A percentile compares a stretch with the other conserved stretches of the same genome.
phyloP scores from a whole-genome alignment of 1,140 invertebrate genomes.

The Pteromalus puparum region DNA sequence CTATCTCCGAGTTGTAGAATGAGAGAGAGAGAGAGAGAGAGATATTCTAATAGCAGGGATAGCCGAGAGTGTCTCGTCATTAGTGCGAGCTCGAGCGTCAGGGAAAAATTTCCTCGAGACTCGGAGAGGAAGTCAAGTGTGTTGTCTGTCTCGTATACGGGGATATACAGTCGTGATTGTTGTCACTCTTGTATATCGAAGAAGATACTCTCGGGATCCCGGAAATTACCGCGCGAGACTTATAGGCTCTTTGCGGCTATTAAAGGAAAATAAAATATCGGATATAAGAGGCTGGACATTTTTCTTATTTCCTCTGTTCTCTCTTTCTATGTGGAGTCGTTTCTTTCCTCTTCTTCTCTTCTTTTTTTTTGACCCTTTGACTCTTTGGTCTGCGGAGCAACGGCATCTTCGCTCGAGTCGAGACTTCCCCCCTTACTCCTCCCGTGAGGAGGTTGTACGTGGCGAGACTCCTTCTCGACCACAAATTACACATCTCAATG shows the following conservation, averaged over 20 bases:
- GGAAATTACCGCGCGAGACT: slow-evolving; percentile 5
- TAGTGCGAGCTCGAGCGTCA: not conserved
- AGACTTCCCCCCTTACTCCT: not conserved
- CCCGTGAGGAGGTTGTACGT: not conserved
- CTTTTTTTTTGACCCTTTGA: slow-evolving; percentile 13
- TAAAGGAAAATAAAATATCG: slow-evolving; percentile 42
- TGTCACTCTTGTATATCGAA: slow-evolving; percentile 12
- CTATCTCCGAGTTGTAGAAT: not conserved
- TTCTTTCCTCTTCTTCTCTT: not conserved
- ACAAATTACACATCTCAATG: slow-evolving; percentile 6
- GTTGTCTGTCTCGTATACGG: not conserved
- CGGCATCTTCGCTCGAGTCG: not conserved
- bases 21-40: not conserved
- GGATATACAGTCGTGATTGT: slow-evolving; percentile 16
- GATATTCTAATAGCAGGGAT: not conserved
- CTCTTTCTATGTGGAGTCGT: not conserved
- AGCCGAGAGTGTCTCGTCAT: not conserved
- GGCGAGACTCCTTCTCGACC: slow-evolving; percentile 3
- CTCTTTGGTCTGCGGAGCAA: not conserved
- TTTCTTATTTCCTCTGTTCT: slow-evolving; percentile 17
- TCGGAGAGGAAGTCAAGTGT: not conserved
- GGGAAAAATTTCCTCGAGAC: not conserved
- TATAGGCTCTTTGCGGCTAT: not conserved
- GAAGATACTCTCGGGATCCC: slow-evolving; percentile 3
- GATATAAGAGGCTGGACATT: not conserved